phyloP scores from a whole-genome alignment of 2,888 invertebrate species.

The Sinohyriopsis cumingii region DNA sequence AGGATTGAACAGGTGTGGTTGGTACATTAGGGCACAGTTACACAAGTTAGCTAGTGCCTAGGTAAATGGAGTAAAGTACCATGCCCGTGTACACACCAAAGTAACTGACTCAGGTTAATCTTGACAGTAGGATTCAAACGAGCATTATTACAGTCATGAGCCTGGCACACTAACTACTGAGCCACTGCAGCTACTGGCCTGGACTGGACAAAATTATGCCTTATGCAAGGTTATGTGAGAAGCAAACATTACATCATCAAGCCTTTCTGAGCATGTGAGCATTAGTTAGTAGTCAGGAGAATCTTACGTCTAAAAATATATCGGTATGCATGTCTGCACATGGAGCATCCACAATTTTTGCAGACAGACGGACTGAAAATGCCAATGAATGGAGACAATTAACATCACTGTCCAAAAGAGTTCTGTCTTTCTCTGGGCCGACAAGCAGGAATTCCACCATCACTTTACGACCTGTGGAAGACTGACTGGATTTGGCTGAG shows the following conservation, averaged over 20 bases:
- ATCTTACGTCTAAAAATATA: conserved; percentile 81
- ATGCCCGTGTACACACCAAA: no score
- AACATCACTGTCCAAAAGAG: conserved; percentile 62
- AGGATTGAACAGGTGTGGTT: no score
- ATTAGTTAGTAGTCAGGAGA: not conserved
- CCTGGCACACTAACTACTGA: no score
- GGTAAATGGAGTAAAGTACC: no score
- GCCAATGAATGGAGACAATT: conserved; percentile 65
- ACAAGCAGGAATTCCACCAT: conserved; percentile 75
- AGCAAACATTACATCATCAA: not conserved
- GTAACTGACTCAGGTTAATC: no score
- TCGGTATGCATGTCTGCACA: conserved; percentile 89
- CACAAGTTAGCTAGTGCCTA: no score
- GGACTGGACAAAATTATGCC: no score
- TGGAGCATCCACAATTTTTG: conserved; percentile 88
- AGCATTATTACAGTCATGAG: no score
- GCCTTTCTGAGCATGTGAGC: not conserved
- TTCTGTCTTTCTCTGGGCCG: conserved; percentile 74
- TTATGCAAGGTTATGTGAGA: no score
- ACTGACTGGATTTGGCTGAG: conserved; percentile 75
- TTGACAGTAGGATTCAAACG: no score
- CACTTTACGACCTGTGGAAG: conserved; percentile 44
- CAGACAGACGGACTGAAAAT: conserved; percentile 80
- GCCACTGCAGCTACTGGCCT: no score
- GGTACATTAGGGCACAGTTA: no score